A percentile compares a stretch with the other conserved stretches of the same genome.
phyloP scores from a whole-genome alignment of 1,140 invertebrate species.

The Rhagoletis zephyria region DNA sequence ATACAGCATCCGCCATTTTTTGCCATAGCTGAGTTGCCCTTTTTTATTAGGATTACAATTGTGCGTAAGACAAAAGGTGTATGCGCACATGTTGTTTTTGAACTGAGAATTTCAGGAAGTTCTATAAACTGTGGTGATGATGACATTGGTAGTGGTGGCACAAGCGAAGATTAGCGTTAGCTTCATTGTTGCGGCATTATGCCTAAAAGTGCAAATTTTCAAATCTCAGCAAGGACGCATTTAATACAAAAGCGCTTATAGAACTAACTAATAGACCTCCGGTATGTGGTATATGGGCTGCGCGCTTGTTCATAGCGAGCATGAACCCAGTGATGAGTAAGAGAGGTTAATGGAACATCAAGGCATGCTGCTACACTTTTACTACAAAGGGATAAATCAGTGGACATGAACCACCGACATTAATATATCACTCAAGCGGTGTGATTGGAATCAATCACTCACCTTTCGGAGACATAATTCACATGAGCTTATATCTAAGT shows the following conservation, averaged over 20 bases:
- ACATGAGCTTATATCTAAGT: no score
- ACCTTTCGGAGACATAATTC: no score
- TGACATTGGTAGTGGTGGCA: not conserved
- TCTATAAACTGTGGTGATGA: slow-evolving; percentile 8
- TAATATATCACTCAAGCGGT: no score
- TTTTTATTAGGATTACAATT: slow-evolving; percentile 2
- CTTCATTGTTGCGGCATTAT: not conserved
- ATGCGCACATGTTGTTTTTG: slow-evolving; percentile 12
- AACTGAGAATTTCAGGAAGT: not conserved
- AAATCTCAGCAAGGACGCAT: slow-evolving; percentile 44
- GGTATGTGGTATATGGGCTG: not conserved
- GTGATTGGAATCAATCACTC: no score
- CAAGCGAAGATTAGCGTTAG: not conserved
- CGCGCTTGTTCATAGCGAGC: not conserved
- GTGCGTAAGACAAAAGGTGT: slow-evolving; percentile 44
- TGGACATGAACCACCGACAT: no score
- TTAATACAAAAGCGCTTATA: slow-evolving; percentile 42
- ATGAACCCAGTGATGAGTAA: not conserved
- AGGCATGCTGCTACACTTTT: no score
- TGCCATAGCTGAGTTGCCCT: not conserved
- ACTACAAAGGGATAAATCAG: no score
- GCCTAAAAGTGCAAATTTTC: not conserved
- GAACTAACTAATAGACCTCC: slow-evolving; percentile 22
- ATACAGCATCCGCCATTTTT: not conserved
- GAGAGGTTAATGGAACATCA: not conserved